Evolutionary conservation across 2,113 vertebrate species (phyloP).

Genomic region (Gavia stellata): DNA sequence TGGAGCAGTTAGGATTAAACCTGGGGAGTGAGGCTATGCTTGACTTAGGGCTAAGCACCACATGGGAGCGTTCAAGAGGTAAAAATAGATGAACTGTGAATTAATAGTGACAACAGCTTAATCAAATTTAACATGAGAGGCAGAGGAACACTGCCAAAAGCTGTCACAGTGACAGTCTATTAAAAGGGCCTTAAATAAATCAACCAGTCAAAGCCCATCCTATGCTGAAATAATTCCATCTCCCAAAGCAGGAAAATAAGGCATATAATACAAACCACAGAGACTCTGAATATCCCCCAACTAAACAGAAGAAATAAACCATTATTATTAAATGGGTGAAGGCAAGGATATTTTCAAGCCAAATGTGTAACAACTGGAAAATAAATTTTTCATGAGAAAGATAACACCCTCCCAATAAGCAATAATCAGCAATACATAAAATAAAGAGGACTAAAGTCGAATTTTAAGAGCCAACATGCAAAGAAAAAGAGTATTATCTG

Average conservation of each 20-base stretch:
- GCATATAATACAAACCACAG: neutral
- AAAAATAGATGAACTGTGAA: constrained; percentile 30
- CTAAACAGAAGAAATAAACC: neutral
- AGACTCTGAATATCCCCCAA: neutral
- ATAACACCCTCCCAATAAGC: rapidly evolving
- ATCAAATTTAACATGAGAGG: constrained; percentile 18
- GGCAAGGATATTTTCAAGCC: neutral
- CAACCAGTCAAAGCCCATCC: neutral
- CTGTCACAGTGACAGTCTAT: neutral
- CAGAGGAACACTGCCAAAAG: constrained; percentile 6
- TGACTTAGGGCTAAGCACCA: neutral
- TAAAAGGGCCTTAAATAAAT: constrained; percentile 12
- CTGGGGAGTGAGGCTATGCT: neutral
- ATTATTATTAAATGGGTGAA: neutral
- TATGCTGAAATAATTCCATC: neutral
- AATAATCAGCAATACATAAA: neutral
- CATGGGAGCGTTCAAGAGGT: neutral
- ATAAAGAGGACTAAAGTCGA: neutral
- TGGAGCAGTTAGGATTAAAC: neutral
- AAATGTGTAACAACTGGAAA: neutral
- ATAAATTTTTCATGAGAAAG: rapidly evolving
- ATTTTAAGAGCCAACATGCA: neutral
- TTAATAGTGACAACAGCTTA: constrained; percentile 37
- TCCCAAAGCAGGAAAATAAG: neutral
- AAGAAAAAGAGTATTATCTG: neutral